phyloP scores from a whole-genome alignment of 2,797 vertebrate species.

The Scolopax rusticola region DNA sequence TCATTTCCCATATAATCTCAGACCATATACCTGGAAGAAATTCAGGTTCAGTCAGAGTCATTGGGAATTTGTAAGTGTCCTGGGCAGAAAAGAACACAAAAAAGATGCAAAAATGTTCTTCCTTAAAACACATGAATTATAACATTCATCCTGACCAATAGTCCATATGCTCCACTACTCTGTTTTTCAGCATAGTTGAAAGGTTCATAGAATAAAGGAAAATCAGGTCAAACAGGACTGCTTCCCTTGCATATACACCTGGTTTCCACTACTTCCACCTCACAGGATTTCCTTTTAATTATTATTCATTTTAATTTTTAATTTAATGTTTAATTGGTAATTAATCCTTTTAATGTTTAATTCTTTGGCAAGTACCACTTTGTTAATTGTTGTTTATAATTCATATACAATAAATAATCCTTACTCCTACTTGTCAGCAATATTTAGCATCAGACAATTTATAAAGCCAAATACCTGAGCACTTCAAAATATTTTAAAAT shows the following conservation, averaged over 20 bases:
- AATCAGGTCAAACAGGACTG: not conserved
- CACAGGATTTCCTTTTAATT: not conserved
- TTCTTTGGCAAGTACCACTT: not conserved
- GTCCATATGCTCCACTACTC: not conserved
- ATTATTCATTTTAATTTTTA: not conserved
- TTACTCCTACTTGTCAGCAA: not conserved
- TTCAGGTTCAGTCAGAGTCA: not conserved
- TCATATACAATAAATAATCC: not conserved
- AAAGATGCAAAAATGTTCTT: not conserved
- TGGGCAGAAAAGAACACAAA: not conserved
- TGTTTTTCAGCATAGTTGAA: not conserved
- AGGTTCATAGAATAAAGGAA: not conserved
- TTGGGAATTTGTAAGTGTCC: not conserved
- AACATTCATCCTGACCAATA: not conserved
- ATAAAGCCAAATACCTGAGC: not conserved
- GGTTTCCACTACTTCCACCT: not conserved
- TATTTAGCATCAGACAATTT: not conserved
- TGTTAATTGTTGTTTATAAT: not conserved
- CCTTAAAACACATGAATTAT: not conserved
- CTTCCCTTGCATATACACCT: not conserved
- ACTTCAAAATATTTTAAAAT: not conserved
- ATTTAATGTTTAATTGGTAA: not conserved
- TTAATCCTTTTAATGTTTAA: not conserved
- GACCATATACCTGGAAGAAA: not conserved
- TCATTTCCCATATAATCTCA: not conserved